Evolutionary conservation across 1,140 invertebrate genomes (phyloP).

Genomic region (Akabosia matsudoensis): DNA sequence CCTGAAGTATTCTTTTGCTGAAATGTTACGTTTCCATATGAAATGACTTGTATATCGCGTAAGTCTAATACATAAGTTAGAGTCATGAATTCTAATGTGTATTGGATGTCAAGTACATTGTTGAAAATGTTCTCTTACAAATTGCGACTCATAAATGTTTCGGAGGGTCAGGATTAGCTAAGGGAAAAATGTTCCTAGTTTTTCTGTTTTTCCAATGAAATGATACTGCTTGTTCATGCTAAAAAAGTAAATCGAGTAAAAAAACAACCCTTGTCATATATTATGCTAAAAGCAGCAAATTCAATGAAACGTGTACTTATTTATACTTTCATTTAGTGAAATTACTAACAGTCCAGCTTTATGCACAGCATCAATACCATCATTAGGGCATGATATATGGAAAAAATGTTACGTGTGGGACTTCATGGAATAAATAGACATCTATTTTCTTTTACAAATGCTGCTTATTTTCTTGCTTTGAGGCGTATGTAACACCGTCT

Average conservation of each 20-base stretch:
- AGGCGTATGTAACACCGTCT: neutral
- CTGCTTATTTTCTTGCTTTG: too few relatives aligned
- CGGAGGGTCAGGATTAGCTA: constrained; percentile 13
- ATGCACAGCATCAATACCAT: constrained; percentile 6
- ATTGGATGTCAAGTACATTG: constrained; percentile 15
- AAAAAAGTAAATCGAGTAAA: constrained; percentile 19
- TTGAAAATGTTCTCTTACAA: constrained; percentile 15
- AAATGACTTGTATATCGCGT: too few relatives aligned
- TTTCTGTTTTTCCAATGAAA: neutral
- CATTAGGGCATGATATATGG: neutral
- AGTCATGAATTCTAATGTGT: neutral
- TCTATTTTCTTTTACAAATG: too few relatives aligned
- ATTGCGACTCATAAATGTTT: constrained; percentile 18
- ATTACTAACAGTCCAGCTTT: constrained; percentile 23
- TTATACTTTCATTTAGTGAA: constrained; percentile 39
- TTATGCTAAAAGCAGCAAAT: constrained; percentile 30
- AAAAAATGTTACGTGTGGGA: neutral
- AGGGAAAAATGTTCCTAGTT: neutral
- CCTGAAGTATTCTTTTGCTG: too few relatives aligned
- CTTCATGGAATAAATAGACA: neutral
- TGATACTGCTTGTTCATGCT: neutral
- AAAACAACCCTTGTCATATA: constrained; percentile 16
- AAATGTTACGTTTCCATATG: too few relatives aligned
- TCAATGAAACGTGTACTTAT: constrained; percentile 43
- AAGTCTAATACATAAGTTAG: too few relatives aligned